Evolutionary conservation across 2,797 vertebrate genomes (phyloP).

Genomic region (Pyrocephalus nanus): DNA sequence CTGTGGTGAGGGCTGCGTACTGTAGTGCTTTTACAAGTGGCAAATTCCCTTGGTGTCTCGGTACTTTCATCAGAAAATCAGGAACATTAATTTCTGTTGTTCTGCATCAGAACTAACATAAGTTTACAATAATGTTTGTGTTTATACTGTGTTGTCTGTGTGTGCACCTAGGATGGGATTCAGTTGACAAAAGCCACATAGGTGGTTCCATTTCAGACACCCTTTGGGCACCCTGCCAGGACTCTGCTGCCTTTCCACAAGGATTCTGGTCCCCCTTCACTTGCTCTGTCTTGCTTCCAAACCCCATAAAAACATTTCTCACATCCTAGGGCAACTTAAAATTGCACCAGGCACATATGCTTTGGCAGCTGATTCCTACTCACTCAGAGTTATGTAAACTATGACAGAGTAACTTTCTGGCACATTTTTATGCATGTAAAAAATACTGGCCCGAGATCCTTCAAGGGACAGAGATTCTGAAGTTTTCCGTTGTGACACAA

Average conservation of each 20-base stretch:
- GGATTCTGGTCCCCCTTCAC: background rate
- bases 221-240: background rate
- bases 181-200: background rate
- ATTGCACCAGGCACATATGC: background rate
- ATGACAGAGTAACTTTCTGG: background rate
- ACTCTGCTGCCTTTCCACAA: background rate
- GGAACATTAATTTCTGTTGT: constrained; percentile 42
- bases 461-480: background rate
- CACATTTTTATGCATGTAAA: background rate
- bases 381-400: background rate
- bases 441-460: background rate
- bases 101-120: constrained; percentile 16
- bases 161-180: background rate
- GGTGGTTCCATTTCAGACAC: background rate
- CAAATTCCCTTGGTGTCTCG: background rate
- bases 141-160: background rate
- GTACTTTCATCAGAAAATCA: constrained; percentile 7
- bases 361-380: background rate
- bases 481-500: background rate
- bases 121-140: background rate
- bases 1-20: background rate
- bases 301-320: fast-evolving
- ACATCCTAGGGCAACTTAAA: background rate
- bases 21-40: background rate
- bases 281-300: background rate